phyloP scores from a whole-genome alignment of 2,888 invertebrate genomes.

The Marronus borbonicus region DNA sequence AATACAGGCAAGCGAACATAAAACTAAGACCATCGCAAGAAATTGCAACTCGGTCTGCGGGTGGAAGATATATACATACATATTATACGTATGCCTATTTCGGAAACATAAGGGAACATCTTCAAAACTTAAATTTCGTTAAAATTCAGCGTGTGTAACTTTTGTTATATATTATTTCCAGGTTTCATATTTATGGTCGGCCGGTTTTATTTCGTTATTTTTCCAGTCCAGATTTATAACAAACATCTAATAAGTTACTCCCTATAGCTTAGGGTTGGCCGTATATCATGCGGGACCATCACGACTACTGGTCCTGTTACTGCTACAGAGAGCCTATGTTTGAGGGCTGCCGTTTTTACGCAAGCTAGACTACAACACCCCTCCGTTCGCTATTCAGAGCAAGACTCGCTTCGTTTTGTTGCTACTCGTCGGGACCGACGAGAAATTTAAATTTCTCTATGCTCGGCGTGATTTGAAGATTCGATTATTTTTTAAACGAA shows the following conservation, averaged over 20 bases:
- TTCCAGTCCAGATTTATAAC: slow-evolving; percentile 64
- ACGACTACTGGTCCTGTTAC: too few species aligned
- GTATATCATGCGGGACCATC: slow-evolving; percentile 59
- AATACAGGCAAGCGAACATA: background rate
- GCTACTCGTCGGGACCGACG: too few species aligned
- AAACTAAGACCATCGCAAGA: background rate
- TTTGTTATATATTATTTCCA: slow-evolving; percentile 62
- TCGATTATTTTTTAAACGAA: too few species aligned
- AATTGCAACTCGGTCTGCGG: background rate
- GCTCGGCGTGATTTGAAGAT: too few species aligned
- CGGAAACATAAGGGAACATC: slow-evolving; percentile 8
- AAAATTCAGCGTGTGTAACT: slow-evolving; percentile 62
- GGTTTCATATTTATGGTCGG: slow-evolving; percentile 62
- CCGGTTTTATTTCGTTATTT: slow-evolving; percentile 64
- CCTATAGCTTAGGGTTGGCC: slow-evolving; percentile 59
- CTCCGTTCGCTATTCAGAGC: background rate
- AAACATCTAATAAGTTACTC: slow-evolving; percentile 66
- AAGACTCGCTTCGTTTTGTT: too few species aligned
- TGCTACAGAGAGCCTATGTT: too few species aligned
- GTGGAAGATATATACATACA: background rate
- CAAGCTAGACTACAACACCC: slow-evolving; percentile 4
- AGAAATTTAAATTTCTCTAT: too few species aligned
- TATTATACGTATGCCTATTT: background rate
- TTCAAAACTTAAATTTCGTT: slow-evolving; percentile 57
- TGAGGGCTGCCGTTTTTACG: too few species aligned